Evolutionary conservation across 2,888 invertebrate genomes (phyloP).

Genomic region (Morpho achilles): DNA sequence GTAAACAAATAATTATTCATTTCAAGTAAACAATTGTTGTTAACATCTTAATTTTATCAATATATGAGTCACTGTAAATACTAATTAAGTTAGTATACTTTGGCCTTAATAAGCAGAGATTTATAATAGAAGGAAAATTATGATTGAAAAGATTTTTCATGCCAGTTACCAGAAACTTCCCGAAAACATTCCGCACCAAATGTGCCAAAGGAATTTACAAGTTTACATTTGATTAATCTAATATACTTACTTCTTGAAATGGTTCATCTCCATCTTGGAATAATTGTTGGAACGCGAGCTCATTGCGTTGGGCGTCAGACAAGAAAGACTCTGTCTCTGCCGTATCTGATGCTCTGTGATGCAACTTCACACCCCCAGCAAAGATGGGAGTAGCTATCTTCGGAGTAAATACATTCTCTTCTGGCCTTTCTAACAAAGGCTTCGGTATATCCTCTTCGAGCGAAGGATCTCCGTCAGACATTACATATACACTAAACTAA

Average conservation of each 20-base stretch:
- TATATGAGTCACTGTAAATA: too few relatives aligned
- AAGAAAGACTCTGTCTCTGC: slow-evolving; percentile 65
- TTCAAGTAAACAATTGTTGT: too few relatives aligned
- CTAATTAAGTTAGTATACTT: too few relatives aligned
- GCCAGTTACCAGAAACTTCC: too few relatives aligned
- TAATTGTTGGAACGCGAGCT: slow-evolving; percentile 64
- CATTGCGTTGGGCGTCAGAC: slow-evolving; percentile 65
- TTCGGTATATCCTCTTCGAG: slow-evolving; percentile 71
- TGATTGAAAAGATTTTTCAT: too few relatives aligned
- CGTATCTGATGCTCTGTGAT: slow-evolving; percentile 57
- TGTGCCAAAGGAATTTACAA: too few relatives aligned
- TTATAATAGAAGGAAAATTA: background rate
- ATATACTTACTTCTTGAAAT: slow-evolving; percentile 52
- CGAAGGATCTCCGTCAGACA: slow-evolving; percentile 77
- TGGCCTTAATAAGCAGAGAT: too few relatives aligned
- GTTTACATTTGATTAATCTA: background rate
- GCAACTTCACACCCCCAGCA: slow-evolving; percentile 60
- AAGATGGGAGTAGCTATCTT: slow-evolving; percentile 68
- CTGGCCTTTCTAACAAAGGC: slow-evolving; percentile 55
- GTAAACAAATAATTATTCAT: too few relatives aligned
- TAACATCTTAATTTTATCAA: too few relatives aligned
- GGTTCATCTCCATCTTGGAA: slow-evolving; percentile 62
- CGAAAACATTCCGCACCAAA: too few relatives aligned
- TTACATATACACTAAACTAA: slow-evolving; percentile 41
- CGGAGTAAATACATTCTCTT: slow-evolving; percentile 71